Evolutionary conservation across 2,888 invertebrate genomes (phyloP), one percentile per base, ranked within the genome.

Genomic region (Elegia similella): DNA sequence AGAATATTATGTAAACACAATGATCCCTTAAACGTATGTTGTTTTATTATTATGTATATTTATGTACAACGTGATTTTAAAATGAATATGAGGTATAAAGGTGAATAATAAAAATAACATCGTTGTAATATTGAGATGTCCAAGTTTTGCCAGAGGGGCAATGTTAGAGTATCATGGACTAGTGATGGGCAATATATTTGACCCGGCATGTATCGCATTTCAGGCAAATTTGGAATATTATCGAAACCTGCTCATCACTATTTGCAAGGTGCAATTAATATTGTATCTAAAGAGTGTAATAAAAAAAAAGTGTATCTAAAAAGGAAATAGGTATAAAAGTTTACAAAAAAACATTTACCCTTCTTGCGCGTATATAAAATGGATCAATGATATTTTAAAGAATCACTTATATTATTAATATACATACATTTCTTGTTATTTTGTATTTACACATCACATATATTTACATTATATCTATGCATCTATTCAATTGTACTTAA

Each of bases 381-480:
- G 57, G 56, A 60, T 59, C 55, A 59, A 55, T 44, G 16, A 59
- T 52, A 59, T 52, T 56, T 57, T 55, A 12, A 42, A 38, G 53
- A 47, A 30, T 48, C 10, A 50, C 52, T 15, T 30, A 52, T 53
- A 42, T 55, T 38, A 48, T 55, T 42, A 43, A 48, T 55, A 48
- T 60, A 61, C 55, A 56, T 75, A 73, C 62, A 64, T 72, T 70
- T 42, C 23, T 59, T 58, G 58, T 61, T 63, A 63, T 57, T 59
- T 67, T 65, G 62, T 75, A 75, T 76, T 56, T 75, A 74, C 75
- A 76, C 55, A 63, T 68, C 62, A 56, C 42, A 58, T 62, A 64
- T 72, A 76, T 75, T 69, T 72, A 72, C 73, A 73, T 55, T 47
- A 63, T 66, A 58, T 68, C 62, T 68, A 67, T 56, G 55, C 12